Conservation (phyloP, 2,113 vertebrate genomes). For the Limnothrissa miodon region DNA sequence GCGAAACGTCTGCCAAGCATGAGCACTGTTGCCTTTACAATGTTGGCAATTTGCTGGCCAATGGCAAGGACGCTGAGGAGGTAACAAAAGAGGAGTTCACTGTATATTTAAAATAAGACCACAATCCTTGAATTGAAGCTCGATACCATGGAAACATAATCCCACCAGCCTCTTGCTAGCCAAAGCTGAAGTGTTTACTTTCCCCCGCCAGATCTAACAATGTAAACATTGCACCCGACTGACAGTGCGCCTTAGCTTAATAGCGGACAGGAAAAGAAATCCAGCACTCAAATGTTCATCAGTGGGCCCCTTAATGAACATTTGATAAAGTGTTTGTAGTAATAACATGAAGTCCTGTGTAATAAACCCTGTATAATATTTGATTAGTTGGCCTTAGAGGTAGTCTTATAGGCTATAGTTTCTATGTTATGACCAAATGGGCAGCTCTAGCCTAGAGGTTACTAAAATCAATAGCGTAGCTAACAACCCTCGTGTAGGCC, state of each 20-base stretch:
- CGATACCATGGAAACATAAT: conserved; percentile 76
- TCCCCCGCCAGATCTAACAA: conserved; percentile 70
- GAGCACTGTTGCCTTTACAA: background rate
- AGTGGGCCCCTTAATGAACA: conserved; percentile 40
- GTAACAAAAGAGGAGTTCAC: conserved; percentile 65
- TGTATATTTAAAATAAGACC: conserved; percentile 68
- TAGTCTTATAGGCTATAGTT: background rate
- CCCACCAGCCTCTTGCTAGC: conserved; percentile 58
- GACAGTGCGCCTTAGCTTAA: conserved; percentile 58
- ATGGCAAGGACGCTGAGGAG: conserved; percentile 18
- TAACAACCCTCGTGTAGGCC: background rate
- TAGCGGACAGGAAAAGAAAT: conserved; percentile 48
- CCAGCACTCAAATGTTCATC: conserved; percentile 31
- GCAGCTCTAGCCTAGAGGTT: background rate
- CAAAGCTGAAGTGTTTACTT: conserved; percentile 73
- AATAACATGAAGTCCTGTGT: conserved; percentile 31
- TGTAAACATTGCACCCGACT: conserved; percentile 69
- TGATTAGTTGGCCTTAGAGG: background rate
- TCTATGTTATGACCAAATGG: background rate
- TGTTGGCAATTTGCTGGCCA: background rate
- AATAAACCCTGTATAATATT: conserved; percentile 51
- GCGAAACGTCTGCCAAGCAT: background rate
- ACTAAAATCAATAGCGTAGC: background rate
- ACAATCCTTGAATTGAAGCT: conserved; percentile 63
- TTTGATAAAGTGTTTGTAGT: conserved; percentile 43